Base-by-base conservation (phyloP, 2,888 invertebrate species). In the Erynnis tages region DNA sequence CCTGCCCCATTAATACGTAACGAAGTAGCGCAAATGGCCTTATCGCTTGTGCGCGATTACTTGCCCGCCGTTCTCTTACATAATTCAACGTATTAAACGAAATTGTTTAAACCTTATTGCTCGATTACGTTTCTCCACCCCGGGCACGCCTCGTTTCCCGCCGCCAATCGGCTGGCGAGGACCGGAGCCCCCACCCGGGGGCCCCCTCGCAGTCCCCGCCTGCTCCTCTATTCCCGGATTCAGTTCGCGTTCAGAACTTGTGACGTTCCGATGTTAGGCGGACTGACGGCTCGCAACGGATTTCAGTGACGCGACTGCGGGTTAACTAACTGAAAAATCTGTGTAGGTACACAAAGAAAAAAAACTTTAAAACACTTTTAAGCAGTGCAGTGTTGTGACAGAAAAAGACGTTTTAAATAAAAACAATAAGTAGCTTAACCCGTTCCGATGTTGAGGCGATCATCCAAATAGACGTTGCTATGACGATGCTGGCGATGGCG, bases 61-160 rank as follows among this genome's bases (percentile, higher is more conserved):
- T 87, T 84, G 86, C 83, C 71, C 81, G 85, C 87, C 87, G 82
- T 82, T 81, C 84, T 85, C 88, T 89, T 90, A 90, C 90, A 90
- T 89, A 90, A 90, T 90, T 90, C 90, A 90, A 90, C 89, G 89
- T 90, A 90, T 90, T 90, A 90, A 90, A 90, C 90, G 89, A 90
- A 90, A 90, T 90, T 90, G 90, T 90, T 90, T 90, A 90, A 90
- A 89, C 90, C 88, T 88, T 87, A 88, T 89, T 89, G 90, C 88
- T 90, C 90, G 85, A 90, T 90, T 90, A 90, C 88, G 82, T 82
- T 79, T 77, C 86, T 76, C 85, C 86, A 77, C 80, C 80, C 82
- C 69, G 63, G 86, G 77, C 83, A 86, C 89, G 89, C 87, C 89
- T 85, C 82, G 82, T 65, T 76, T 73, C 67, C 68, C 70, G 67